phyloP scores from a whole-genome alignment of 2,888 invertebrate species.

The Pecten maximus region DNA sequence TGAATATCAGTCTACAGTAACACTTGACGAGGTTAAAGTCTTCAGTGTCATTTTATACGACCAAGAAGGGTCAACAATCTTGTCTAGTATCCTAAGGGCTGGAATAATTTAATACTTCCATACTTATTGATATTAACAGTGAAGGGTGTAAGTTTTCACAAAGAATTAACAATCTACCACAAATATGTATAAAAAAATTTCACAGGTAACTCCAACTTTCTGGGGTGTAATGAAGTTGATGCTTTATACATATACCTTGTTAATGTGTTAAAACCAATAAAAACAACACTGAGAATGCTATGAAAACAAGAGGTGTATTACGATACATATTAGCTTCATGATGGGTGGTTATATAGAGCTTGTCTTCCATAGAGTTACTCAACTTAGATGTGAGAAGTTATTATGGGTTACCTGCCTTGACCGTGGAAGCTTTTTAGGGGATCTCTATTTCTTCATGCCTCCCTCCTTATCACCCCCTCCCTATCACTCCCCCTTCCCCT shows the following conservation, averaged over 20 bases:
- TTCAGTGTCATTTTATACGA: not conserved
- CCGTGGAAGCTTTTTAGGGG: no score
- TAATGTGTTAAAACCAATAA: not conserved
- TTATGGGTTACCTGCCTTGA: no score
- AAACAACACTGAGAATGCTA: not conserved
- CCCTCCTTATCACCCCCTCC: no score
- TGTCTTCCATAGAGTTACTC: no score
- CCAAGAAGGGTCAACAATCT: not conserved
- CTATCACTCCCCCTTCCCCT: no score
- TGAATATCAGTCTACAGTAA: not conserved
- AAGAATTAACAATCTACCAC: not conserved
- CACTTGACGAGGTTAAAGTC: not conserved
- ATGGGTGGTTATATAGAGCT: no score
- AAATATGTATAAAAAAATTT: not conserved
- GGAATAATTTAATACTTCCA: not conserved
- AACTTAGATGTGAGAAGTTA: no score
- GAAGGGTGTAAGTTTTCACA: not conserved
- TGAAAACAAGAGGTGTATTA: not conserved
- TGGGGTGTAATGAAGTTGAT: not conserved
- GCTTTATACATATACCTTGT: not conserved
- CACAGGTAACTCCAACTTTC: not conserved
- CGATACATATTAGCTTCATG: no score
- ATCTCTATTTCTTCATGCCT: no score
- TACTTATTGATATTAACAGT: not conserved
- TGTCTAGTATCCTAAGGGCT: not conserved